Base-by-base conservation (phyloP, 2,113 vertebrate genomes). In the Erinaceus europaeus region DNA sequence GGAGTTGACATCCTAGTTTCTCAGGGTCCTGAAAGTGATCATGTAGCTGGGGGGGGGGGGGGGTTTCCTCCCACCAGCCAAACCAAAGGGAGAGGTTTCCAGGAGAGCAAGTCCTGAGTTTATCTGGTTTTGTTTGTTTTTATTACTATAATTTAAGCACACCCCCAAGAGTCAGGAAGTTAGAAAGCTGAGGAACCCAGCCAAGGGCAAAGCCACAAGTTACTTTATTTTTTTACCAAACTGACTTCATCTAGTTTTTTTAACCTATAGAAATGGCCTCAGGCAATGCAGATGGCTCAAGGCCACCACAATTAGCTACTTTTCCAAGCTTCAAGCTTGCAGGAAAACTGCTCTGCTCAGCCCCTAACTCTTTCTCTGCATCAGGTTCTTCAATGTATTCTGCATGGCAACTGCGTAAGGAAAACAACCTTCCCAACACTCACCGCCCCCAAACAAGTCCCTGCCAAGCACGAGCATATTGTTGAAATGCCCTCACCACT, bases 231-330 rank as follows among this genome's bases (percentile, higher is more conserved):
- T 78, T 29, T 25, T 53, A 52, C 77, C 61, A 36, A 85, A 91
- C 85, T 62, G 34, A 93, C 92, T 91, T 53, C 42, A 78, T 21
- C 34, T 48, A 27, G 36, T 73, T 81, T 21, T 25, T 68, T 62
- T 29, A 9, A 29, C 36, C 91, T 81, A 75, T 68, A 61, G 50
- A 82, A 91, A 86, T 82, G 25, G 46, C 52, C 46, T 34, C 17
- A 29, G 9, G 10, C 32, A n/a, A 38, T 0, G 23, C 9, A 62
- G 23, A n/a, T 72, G 8, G 29, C 13, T 2, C 17, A 4, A 4
- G 1, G 44, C 2, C n/a, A 52, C 42, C 29, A 11, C 32, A 32
- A 48, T 12, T 38, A 40, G 1, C 29, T 46, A 0, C 9, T 15
- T 25, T 38, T 48, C 85, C 27, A 0, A 34, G 17, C 61, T 84